Evolutionary conservation across 2,888 invertebrate species (phyloP), one percentile per base, ranked within the genome.

Genomic region (Malacosoma neustria): DNA sequence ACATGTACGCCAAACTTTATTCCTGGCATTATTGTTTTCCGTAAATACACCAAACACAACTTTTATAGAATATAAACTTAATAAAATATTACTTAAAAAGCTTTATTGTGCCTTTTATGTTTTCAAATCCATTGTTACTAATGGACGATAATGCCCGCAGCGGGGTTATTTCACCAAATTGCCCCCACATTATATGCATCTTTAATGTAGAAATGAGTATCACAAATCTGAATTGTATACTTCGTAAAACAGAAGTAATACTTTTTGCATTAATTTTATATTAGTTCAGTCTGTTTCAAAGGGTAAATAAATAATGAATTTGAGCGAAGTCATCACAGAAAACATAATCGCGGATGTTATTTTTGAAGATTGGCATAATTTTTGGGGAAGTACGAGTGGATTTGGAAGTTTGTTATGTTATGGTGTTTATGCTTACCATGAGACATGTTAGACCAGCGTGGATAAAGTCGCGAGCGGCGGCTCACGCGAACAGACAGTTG

Each of bases 401-500:
- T 44, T 39, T 43, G 39, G 41, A 54, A 48, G 45, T 45, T 48
- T 37, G 40, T 54, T 51, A 53, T 52, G 46, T 51, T 49, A 48
- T 54, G 53, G 51, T 67, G 55, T 49, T 49, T 50, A 50, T 60
- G 73, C 77, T 82, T 81, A 82, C 84, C 81, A 72, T 76, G 65
- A 62, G 71, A 62, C 80, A 82, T 81, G 66, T 62, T 73, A 68
- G 48, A 62, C 72, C 66, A 61, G 53, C 60, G 68, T 55, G 54
- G 55, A 57, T 54, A 64, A 63, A 62, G 60, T 65, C 60, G 73
- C 67, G 63, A 61, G 61, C 66, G 63, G 46, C 65, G 76, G 77
- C 73, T 68, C 73, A 73, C 81, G 72, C 72, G 74, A 73, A 71
- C 81, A 81, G 79, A 84, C 82, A 84, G 82, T 84, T 84, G 82